These are phyloP conservation scores for Donacobius atricapilla DNA, from an alignment of 2,113 vertebrate species.

Conservation along the genomic window DNA sequence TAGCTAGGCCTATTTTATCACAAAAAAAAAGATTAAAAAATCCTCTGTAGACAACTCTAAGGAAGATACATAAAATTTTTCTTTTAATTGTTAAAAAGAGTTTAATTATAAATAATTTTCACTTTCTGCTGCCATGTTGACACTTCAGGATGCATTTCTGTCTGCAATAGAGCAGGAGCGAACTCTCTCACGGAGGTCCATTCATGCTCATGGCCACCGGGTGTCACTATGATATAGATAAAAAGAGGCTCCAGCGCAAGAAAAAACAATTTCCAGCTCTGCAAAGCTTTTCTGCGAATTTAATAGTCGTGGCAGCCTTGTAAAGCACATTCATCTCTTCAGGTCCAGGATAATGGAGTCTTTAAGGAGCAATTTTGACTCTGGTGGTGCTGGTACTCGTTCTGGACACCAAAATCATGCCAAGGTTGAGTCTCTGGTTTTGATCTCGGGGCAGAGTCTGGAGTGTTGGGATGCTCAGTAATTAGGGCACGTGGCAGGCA, in stretches of 20 bases:
- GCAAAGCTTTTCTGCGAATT: background rate
- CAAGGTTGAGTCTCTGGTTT: background rate
- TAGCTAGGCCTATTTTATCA: background rate
- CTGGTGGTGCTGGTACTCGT: background rate
- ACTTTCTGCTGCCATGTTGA: background rate
- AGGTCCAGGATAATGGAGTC: background rate
- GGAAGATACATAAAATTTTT: background rate
- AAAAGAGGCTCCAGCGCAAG: background rate
- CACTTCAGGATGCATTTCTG: background rate
- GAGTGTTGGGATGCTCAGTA: background rate
- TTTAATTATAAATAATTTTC: background rate
- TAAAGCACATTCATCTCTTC: background rate
- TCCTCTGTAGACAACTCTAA: background rate
- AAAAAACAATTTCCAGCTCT: background rate
- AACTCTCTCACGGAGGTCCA: rapidly evolving
- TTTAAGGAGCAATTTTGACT: background rate
- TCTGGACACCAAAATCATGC: background rate
- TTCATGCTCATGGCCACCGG: slow-evolving; percentile 49
- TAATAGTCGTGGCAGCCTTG: background rate
- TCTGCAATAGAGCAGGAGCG: background rate
- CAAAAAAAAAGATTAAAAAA: background rate
- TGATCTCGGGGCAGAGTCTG: background rate
- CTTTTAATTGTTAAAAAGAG: background rate
- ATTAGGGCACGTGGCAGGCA: background rate
- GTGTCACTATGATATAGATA: slow-evolving; percentile 55